These are phyloP conservation scores for Melanargia galathea DNA, from an alignment of 2,888 invertebrate genomes.

Conservation along the genomic window DNA sequence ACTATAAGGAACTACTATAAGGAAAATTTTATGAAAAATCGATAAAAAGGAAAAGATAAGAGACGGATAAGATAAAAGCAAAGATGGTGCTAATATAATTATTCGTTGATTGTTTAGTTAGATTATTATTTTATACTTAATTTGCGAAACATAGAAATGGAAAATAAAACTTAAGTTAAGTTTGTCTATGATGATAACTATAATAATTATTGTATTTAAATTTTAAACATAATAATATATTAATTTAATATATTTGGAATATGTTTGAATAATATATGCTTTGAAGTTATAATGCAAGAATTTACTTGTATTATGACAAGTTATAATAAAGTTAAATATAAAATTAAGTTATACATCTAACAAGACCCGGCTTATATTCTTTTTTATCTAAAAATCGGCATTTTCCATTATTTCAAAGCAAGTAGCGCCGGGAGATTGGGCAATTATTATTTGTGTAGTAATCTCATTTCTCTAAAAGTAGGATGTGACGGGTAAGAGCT, in stretches of 20 bases:
- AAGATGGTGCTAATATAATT: conserved; percentile 51
- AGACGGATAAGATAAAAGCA: conserved; percentile 32
- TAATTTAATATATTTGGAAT: conserved; percentile 26
- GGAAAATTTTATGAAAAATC: conserved; percentile 19
- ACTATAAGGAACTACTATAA: no score
- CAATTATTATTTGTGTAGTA: conserved; percentile 58
- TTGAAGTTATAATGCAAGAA: conserved; percentile 14
- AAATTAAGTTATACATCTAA: conserved; percentile 23
- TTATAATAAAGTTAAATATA: conserved; percentile 37
- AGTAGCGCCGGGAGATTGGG: conserved; percentile 65
- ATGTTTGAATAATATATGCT: conserved; percentile 23
- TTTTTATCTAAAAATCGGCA: conserved; percentile 23
- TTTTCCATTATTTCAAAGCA: conserved; percentile 26
- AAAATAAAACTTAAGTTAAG: conserved; percentile 29
- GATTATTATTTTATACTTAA: conserved; percentile 39
- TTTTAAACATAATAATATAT: no score
- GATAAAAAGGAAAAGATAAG: conserved; percentile 8
- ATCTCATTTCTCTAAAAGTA: conserved; percentile 66
- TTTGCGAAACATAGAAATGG: conserved; percentile 33
- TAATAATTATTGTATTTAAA: conserved; percentile 12
- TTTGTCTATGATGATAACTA: conserved; percentile 29
- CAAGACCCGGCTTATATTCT: conserved; percentile 26
- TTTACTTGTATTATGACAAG: conserved; percentile 29
- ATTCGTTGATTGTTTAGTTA: conserved; percentile 41
- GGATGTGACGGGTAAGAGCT: conserved; percentile 65